Evolutionary conservation across 1,140 invertebrate species (phyloP).

Genomic region (Lerema accius): DNA sequence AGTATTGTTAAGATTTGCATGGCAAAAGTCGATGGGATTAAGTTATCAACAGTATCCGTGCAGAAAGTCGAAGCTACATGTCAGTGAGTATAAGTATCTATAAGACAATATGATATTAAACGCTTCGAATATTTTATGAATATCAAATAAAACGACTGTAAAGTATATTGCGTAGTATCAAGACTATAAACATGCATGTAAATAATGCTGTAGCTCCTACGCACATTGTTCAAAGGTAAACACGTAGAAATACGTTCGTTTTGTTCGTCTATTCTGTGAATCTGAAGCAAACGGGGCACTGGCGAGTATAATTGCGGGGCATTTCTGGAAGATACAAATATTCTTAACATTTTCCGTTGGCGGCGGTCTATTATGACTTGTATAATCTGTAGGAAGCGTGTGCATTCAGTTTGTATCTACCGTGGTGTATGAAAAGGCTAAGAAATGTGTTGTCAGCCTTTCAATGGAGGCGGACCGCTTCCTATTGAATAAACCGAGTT

Average conservation of each 20-base stretch:
- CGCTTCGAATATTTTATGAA: no score
- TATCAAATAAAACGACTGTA: no score
- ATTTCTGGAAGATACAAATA: constrained; percentile 51
- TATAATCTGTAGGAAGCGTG: constrained; percentile 57
- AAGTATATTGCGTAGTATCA: constrained; percentile 46
- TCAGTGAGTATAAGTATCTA: no score
- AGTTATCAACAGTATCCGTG: no score
- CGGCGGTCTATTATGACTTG: constrained; percentile 54
- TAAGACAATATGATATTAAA: no score
- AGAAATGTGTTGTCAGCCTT: constrained; percentile 51
- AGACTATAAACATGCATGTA: constrained; percentile 31
- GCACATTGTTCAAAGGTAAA: constrained; percentile 62
- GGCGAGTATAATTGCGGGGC: constrained; percentile 42
- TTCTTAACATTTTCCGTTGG: constrained; percentile 46
- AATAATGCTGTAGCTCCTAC: constrained; percentile 54
- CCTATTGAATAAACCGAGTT: constrained; percentile 44
- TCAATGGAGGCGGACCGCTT: constrained; percentile 44
- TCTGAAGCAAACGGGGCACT: constrained; percentile 44
- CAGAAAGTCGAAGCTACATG: no score
- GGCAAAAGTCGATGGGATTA: no score
- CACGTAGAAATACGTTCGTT: constrained; percentile 56
- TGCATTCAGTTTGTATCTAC: constrained; percentile 46
- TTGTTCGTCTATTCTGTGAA: constrained; percentile 54
- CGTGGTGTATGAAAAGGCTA: constrained; percentile 39
- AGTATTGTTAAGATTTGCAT: no score